These are phyloP conservation scores for Heterochromis multidens DNA, from an alignment of 2,113 vertebrate species.

Conservation along the genomic window DNA sequence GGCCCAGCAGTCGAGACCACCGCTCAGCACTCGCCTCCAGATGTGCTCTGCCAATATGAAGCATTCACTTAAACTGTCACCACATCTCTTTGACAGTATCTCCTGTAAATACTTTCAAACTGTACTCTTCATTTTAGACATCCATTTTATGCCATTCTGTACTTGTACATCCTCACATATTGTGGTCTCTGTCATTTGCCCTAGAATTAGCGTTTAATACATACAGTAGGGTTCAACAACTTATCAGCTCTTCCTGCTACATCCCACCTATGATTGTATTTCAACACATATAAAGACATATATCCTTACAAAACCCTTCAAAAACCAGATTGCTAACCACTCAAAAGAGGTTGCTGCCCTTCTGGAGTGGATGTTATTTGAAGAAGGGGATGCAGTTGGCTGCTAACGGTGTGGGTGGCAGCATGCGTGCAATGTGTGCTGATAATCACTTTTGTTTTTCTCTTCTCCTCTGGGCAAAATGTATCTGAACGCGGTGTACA, in stretches of 20 bases:
- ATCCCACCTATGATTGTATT: neutral
- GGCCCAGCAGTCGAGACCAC: conserved; percentile 86
- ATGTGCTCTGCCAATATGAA: conserved; percentile 79
- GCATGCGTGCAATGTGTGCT: neutral
- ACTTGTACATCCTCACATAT: neutral
- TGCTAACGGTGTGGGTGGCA: conserved; percentile 24
- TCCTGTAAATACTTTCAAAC: neutral
- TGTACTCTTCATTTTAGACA: neutral
- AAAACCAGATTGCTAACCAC: neutral
- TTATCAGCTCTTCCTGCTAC: neutral
- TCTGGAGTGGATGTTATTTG: neutral
- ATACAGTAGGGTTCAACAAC: neutral
- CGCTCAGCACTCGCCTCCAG: conserved; percentile 94
- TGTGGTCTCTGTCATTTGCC: neutral
- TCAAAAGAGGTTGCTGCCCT: neutral
- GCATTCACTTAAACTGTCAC: neutral
- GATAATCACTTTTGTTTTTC: conserved; percentile 24
- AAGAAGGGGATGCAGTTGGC: neutral
- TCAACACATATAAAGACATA: neutral
- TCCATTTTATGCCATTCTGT: neutral
- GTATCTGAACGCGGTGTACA: conserved; percentile 21
- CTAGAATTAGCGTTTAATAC: neutral
- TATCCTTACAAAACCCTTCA: neutral
- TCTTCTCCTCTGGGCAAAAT: conserved; percentile 11
- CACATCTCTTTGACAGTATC: neutral